phyloP scores from a whole-genome alignment of 2,113 vertebrate genomes.

The Muntiacus reevesi region DNA sequence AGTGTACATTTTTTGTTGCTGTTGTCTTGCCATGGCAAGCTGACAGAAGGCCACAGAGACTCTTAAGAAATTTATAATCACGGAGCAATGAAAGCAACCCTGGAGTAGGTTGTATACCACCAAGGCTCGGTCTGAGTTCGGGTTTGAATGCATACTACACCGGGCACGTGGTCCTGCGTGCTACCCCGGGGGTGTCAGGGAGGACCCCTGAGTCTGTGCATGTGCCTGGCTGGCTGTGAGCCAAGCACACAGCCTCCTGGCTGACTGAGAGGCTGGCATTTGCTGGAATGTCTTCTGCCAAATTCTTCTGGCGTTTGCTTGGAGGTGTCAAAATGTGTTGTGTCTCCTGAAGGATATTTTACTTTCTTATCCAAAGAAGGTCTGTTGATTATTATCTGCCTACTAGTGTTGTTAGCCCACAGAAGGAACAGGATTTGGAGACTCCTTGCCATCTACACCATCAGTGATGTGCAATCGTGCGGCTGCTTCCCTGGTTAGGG shows the following conservation, averaged over 20 bases:
- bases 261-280: conserved; percentile 10
- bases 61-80: neutral
- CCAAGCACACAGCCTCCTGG: neutral
- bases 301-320: conserved; percentile 40
- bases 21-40: neutral
- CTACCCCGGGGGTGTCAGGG: neutral
- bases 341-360: conserved; percentile 51
- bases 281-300: conserved; percentile 35
- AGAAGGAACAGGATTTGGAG: neutral
- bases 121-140: neutral
- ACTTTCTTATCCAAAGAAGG: conserved; percentile 36
- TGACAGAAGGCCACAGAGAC: neutral
- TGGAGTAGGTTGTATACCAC: neutral
- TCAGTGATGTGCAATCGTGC: neutral
- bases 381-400: conserved; percentile 24
- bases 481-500: neutral
- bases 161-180: neutral
- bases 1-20: neutral
- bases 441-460: neutral
- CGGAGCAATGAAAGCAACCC: neutral
- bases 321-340: conserved; percentile 46
- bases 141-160: neutral
- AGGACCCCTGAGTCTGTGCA: neutral
- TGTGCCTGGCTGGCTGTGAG: neutral
- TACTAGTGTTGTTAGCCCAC: neutral